These are phyloP conservation scores for Euplagia quadripunctaria DNA, from an alignment of 2,888 invertebrate genomes.

Conservation along the genomic window DNA sequence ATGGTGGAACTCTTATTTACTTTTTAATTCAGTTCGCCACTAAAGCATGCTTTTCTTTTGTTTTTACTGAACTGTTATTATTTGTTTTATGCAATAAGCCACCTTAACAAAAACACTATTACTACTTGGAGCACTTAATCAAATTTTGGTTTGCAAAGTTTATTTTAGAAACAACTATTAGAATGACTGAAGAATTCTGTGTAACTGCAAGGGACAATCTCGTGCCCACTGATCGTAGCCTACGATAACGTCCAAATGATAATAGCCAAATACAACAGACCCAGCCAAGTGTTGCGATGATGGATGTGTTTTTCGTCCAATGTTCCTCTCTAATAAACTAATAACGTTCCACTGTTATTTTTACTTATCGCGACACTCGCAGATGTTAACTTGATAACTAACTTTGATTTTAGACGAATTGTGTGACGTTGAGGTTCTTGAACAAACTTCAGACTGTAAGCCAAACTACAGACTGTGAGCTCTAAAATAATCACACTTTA, in stretches of 20 bases:
- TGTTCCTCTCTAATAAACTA: constrained; percentile 20
- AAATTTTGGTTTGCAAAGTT: no score
- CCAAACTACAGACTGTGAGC: background rate
- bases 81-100: no score
- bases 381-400: constrained; percentile 23
- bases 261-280: constrained; percentile 7
- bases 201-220: background rate
- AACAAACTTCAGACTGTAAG: background rate
- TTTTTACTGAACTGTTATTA: no score
- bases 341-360: constrained; percentile 20
- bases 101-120: no score
- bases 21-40: no score
- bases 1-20: no score
- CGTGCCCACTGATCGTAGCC: background rate
- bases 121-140: no score
- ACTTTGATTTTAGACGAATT: constrained; percentile 8
- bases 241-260: background rate
- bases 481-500: background rate
- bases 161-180: background rate
- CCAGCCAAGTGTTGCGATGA: constrained; percentile 20
- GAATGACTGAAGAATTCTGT: background rate
- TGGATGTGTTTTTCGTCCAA: constrained; percentile 16
- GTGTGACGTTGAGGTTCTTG: background rate
- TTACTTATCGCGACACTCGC: constrained; percentile 20
- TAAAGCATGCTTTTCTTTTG: no score